Evolutionary conservation across 2,113 vertebrate genomes (phyloP).

Genomic region (rabbit (Oryctolagus cuniculus)): DNA sequence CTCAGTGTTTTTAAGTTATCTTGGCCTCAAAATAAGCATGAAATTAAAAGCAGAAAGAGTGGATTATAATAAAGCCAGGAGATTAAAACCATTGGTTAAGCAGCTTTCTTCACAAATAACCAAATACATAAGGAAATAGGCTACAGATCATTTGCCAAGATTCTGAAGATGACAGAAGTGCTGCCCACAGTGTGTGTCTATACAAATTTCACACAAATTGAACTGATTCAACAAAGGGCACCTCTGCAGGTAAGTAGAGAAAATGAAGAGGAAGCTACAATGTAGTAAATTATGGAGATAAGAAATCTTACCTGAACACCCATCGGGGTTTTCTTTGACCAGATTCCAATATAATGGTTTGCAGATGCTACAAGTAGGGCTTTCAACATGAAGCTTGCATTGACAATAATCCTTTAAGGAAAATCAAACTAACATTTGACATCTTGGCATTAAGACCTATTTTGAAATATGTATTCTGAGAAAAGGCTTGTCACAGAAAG

Average conservation of each 20-base stretch:
- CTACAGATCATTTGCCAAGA: neutral
- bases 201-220: neutral
- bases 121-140: slow-evolving; percentile 10
- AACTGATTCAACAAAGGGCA: slow-evolving; percentile 23
- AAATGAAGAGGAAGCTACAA: neutral
- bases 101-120: neutral
- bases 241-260: neutral
- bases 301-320: slow-evolving; percentile 90
- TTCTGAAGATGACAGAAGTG: slow-evolving; percentile 39
- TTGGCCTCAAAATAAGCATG: neutral
- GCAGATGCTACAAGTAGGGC: slow-evolving; percentile 91
- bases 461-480: slow-evolving; percentile 25
- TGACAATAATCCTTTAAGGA: slow-evolving; percentile 90
- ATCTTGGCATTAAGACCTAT: slow-evolving; percentile 21
- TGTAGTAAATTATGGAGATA: neutral
- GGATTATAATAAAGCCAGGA: neutral
- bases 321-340: slow-evolving; percentile 88
- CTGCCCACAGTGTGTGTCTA: neutral
- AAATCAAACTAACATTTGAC: slow-evolving; percentile 50
- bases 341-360: slow-evolving; percentile 96
- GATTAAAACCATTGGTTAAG: slow-evolving; percentile 6
- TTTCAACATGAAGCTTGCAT: slow-evolving; percentile 91
- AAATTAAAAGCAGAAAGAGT: neutral
- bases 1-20: neutral
- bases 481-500: slow-evolving; percentile 53